Conservation (phyloP, 2,797 vertebrate genomes). For the Hirundo rustica region DNA sequence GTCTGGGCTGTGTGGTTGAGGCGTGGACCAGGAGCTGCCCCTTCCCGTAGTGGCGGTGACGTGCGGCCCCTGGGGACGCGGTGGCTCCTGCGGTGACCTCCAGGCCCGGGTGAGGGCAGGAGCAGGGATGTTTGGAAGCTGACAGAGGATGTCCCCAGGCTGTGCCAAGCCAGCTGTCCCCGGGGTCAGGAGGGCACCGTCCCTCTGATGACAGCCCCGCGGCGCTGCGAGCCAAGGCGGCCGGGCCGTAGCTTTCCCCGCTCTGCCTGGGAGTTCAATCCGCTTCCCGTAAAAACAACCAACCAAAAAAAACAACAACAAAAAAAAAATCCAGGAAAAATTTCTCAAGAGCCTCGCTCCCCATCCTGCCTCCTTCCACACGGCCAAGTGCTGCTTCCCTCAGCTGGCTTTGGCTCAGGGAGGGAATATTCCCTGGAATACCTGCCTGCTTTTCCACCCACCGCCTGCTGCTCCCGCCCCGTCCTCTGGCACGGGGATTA, state of each 20-base stretch:
- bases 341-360: background rate
- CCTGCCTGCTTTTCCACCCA: slow-evolving; percentile 8
- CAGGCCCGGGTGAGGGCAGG: background rate
- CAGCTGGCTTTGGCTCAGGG: background rate
- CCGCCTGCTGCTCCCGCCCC: background rate
- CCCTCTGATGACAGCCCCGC: background rate
- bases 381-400: background rate
- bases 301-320: background rate
- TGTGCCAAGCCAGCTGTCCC: background rate
- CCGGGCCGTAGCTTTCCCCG: background rate
- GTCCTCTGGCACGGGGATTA: background rate
- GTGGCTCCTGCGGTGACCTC: background rate
- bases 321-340: background rate
- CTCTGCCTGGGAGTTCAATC: background rate
- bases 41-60: background rate
- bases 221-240: background rate
- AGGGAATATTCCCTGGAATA: background rate
- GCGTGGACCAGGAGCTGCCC: background rate
- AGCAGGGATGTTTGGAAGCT: background rate
- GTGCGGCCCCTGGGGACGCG: fast-evolving
- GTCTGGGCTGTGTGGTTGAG: background rate
- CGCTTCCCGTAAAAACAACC: background rate
- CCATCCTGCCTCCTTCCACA: background rate
- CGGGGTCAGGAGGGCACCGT: background rate
- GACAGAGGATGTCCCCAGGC: background rate